These are phyloP conservation scores for Atlantisia rogersi DNA, from an alignment of 2,113 vertebrate genomes.

Conservation along the genomic window DNA sequence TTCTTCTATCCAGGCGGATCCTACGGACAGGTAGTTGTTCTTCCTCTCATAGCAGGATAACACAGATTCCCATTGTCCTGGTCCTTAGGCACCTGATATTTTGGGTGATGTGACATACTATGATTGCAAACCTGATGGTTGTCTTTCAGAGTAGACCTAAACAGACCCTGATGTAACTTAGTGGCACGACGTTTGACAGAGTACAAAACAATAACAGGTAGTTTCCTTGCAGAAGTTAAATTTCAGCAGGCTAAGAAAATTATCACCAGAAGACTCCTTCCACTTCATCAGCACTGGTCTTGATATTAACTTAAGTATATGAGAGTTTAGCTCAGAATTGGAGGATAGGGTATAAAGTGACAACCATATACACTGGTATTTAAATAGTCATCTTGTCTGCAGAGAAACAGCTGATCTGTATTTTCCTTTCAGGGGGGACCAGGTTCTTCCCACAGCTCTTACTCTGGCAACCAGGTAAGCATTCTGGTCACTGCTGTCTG, in stretches of 20 bases:
- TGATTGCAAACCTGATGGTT: not conserved
- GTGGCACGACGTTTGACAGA: not conserved
- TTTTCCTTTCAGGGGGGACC: not conserved
- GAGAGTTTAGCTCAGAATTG: not conserved
- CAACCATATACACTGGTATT: not conserved
- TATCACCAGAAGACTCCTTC: not conserved
- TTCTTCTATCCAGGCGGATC: conserved; percentile 1
- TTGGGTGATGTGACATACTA: not conserved
- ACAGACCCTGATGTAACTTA: not conserved
- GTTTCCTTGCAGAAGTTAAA: not conserved
- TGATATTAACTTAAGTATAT: not conserved
- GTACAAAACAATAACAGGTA: not conserved
- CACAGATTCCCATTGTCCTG: not conserved
- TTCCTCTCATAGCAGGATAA: not conserved
- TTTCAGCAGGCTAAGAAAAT: not conserved
- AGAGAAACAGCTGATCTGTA: not conserved
- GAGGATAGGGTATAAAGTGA: not conserved
- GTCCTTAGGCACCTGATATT: not conserved
- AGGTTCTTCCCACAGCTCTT: conserved; percentile 7
- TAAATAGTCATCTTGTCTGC: not conserved
- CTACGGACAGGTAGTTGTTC: conserved; percentile 45
- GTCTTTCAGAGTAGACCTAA: not conserved
- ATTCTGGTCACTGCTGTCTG: not conserved
- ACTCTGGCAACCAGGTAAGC: conserved; percentile 24
- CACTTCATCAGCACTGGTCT: not conserved